These are phyloP conservation scores for Congeria kusceri DNA, from an alignment of 2,888 invertebrate species.

Conservation along the genomic window DNA sequence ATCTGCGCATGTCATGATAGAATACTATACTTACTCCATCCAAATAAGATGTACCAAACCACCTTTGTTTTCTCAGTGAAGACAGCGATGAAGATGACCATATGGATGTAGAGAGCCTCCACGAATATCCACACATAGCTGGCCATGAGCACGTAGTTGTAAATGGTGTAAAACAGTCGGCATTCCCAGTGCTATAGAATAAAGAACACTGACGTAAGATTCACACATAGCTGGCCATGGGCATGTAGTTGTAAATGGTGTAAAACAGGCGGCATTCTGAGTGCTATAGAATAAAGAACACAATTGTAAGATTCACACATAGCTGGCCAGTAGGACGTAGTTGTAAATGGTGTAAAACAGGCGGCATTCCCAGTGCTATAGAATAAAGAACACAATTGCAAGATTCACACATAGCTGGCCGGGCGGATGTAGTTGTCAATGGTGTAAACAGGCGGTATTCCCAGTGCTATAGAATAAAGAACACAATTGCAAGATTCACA, in stretches of 20 bases:
- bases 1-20: too few species aligned
- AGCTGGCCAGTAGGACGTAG: conserved; percentile 90
- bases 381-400: conserved; percentile 74
- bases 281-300: conserved; percentile 85
- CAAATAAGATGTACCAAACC: conserved; percentile 88
- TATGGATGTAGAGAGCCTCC: conserved; percentile 90
- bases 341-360: conserved; percentile 89
- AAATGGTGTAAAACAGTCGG: conserved; percentile 88
- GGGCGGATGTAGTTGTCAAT: conserved; percentile 90
- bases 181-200: conserved; percentile 88
- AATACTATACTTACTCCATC: conserved; percentile 90
- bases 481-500: background rate
- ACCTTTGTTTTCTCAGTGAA: conserved; percentile 89
- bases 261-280: conserved; percentile 89
- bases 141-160: conserved; percentile 89
- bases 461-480: conserved; percentile 87
- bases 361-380: conserved; percentile 89
- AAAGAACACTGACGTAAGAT: conserved; percentile 86
- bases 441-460: conserved; percentile 89
- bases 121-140: conserved; percentile 91
- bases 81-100: conserved; percentile 89
- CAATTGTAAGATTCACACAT: conserved; percentile 88
- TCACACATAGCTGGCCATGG: conserved; percentile 90
- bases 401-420: conserved; percentile 91
- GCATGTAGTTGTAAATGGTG: conserved; percentile 89